Base-by-base conservation (phyloP, 2,797 vertebrate species). In the Notolabrus celidotus region DNA sequence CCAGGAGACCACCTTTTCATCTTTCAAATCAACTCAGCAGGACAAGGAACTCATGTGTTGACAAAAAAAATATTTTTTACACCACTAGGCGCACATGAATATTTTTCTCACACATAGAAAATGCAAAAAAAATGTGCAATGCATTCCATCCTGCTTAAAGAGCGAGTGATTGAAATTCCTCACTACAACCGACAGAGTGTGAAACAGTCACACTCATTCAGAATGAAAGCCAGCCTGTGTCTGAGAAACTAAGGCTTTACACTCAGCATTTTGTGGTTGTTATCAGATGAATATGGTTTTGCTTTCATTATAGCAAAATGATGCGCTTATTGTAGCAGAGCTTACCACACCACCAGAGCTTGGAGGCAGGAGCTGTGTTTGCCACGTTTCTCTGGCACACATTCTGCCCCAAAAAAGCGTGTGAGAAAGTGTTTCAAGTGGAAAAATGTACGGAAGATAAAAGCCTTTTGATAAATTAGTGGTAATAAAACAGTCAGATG, bases 391-490 rank as follows among this genome's bases (percentile, higher is more conserved):
- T 43, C 63, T 74, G 67, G 60, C 71, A 56, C 38, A 58, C 14
- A 10, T 49, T 71, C 55, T 42, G 29, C 54, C 47, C 49, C 33
- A 45, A 19, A 55, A 59, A 82, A 52, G 7, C 65, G 77, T 80
- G 63, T 51, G 43, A 66, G 58, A 79, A 80, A 14, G 43, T 46
- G 17, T 54, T 57, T 77, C 25, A 36, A 76, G 51, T 54, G 55
- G 54, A 84, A 86, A 85, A 75, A 58, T 31, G 39, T 33, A 62
- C 52, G 42, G 33, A 25, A 59, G 39, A 59, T 62, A 78, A 79
- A 25, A 31, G n/a, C 19, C 11, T 53, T 74, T 58, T 75, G 27
- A 38, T 29, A 50, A 57, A 63, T 51, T 22, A 12, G 23, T 29
- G 52, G 54, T 45, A 33, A 72, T 76, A 64, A 80, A 83, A 84